Evolutionary conservation across 2,113 vertebrate genomes (phyloP).

Genomic region (Ciconia boyciana): DNA sequence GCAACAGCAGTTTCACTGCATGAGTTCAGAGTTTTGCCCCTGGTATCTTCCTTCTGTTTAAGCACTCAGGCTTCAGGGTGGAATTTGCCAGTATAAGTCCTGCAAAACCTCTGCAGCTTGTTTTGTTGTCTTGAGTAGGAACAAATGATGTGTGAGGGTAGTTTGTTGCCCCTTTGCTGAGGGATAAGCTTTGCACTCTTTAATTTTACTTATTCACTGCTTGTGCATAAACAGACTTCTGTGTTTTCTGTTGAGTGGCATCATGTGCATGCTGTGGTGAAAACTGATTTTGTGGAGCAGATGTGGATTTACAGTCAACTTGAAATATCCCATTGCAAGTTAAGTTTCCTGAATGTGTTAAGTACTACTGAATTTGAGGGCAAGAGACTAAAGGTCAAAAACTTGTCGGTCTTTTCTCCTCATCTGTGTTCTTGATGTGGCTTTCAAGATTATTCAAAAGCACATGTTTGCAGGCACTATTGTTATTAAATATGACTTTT

Average conservation of each 20-base stretch:
- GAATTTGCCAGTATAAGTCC: background rate
- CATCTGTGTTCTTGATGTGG: conserved; percentile 64
- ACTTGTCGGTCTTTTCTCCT: conserved; percentile 22
- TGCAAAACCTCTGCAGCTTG: background rate
- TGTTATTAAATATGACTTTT: conserved; percentile 63
- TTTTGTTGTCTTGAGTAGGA: background rate
- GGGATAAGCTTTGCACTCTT: background rate
- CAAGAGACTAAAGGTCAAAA: conserved; percentile 47
- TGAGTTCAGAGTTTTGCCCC: conserved; percentile 12
- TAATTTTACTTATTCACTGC: background rate
- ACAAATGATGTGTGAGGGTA: background rate
- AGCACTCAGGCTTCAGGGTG: background rate
- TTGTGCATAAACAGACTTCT: background rate
- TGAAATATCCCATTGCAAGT: conserved; percentile 39
- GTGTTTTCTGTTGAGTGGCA: conserved; percentile 35
- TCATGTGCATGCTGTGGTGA: background rate
- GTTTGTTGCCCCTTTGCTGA: background rate
- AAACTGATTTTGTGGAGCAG: conserved; percentile 22
- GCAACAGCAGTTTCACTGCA: conserved; percentile 25
- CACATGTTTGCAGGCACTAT: conserved; percentile 40
- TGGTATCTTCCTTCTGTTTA: background rate
- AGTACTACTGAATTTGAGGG: conserved; percentile 40
- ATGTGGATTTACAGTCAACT: conserved; percentile 43
- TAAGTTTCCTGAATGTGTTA: conserved; percentile 43
- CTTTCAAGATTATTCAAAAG: conserved; percentile 60